phyloP scores from a whole-genome alignment of 1,140 invertebrate species.

The Pollicipes pollicipes region DNA sequence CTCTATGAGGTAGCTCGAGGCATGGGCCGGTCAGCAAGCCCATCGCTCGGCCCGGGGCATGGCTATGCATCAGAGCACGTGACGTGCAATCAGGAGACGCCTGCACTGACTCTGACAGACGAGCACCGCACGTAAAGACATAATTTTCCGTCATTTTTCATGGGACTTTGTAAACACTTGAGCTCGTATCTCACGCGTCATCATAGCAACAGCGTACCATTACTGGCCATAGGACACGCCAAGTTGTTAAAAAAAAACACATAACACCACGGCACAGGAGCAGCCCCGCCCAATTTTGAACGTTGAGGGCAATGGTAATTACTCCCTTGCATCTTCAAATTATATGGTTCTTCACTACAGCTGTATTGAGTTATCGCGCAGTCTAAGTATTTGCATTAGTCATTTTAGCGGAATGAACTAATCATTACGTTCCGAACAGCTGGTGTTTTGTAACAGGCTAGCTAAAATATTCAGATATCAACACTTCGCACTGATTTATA shows the following conservation, averaged over 20 bases:
- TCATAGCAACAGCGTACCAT: not conserved
- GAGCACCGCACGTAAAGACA: not conserved
- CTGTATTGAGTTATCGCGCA: not conserved
- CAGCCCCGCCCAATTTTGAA: not conserved
- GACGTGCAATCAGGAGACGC: not conserved
- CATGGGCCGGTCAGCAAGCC: no score
- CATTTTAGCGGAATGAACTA: no score
- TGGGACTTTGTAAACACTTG: not conserved
- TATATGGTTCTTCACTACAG: not conserved
- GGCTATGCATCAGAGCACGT: no score
- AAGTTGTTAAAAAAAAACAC: not conserved
- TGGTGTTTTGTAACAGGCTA: no score
- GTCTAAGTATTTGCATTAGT: no score
- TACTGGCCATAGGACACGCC: not conserved
- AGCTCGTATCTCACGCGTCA: not conserved
- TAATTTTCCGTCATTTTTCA: constrained; percentile 1
- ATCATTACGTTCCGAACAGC: no score
- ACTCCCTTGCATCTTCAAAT: not conserved
- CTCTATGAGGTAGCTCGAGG: no score
- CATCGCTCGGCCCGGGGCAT: not conserved
- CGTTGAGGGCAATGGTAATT: not conserved
- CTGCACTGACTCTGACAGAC: not conserved
- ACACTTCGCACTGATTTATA: no score
- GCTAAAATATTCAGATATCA: no score
- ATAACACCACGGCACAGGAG: not conserved